Conservation (phyloP, 37 sponge, comb jelly and placozoan species). For the Agelas oroides region DNA sequence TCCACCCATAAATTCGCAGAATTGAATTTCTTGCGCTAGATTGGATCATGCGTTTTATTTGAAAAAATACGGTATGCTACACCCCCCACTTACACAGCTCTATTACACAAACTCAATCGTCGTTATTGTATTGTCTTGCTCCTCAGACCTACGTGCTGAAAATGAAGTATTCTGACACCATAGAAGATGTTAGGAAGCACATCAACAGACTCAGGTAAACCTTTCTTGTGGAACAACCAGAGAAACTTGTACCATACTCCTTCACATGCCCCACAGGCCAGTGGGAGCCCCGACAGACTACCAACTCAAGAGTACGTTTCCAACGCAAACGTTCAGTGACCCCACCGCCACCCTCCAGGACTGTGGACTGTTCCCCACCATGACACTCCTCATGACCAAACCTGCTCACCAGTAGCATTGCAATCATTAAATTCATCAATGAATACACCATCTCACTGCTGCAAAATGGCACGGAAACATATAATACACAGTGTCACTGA, state of each 20-base stretch:
- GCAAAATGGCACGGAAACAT: no score
- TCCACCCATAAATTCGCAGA: no score
- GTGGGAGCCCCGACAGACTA: slow-evolving; percentile 1
- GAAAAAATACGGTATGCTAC: no score
- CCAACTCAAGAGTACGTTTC: slow-evolving; percentile 61
- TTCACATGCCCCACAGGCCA: background rate
- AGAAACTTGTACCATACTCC: background rate
- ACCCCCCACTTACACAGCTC: no score
- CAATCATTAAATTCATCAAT: no score
- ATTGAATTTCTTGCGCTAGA: no score
- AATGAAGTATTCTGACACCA: slow-evolving; percentile 64
- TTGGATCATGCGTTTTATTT: no score
- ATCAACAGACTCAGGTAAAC: slow-evolving; percentile 63
- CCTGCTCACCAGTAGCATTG: no score
- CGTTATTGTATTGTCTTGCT: no score
- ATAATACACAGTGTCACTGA: no score
- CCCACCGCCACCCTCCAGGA: slow-evolving; percentile 40
- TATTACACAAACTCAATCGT: no score
- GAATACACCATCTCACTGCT: no score
- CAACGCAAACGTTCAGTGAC: slow-evolving; percentile 42
- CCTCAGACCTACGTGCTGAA: slow-evolving; percentile 73
- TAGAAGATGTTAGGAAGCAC: slow-evolving; percentile 66
- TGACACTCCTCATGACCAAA: slow-evolving; percentile 57
- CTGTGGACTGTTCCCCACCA: slow-evolving; percentile 62
- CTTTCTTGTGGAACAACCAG: background rate